Evolutionary conservation across 1,140 invertebrate species (phyloP), one percentile per base, ranked within the genome.

Genomic region (Amyelois transitella): DNA sequence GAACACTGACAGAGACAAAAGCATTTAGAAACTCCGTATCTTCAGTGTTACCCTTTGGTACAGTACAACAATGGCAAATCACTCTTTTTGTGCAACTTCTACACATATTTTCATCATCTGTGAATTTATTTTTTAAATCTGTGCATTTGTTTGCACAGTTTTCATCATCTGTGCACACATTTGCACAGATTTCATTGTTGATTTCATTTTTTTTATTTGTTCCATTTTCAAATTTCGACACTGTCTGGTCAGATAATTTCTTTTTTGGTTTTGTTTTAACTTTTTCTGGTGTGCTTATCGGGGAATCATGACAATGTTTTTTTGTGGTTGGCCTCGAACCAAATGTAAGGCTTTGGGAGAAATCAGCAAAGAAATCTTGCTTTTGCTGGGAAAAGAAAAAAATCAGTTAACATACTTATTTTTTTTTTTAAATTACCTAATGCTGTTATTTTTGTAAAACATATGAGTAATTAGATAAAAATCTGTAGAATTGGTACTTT

Each of bases 1-100:
- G 78, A 44, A 86, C 75, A 66, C 68, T 75, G 24, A 85, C 61
- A 44, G 72, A 71, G 7, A 85, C 76, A 72, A 86, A 86, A 5
- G 83, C 83, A 56, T 82, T 73, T 22, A 86, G 56, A 69, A 85
- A 87, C 14, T 84, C 78, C 0, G 64, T 19, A 53, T 77, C 61
- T 53, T 72, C 47, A 43, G 18, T 38, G 51, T 53, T 32, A 50
- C 51, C 64, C 51, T 51, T 59, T 44, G 56, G 55, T 14, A 62
- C 32, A 28, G 60, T 44, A 59, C 72, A 78, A 58, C 76, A 77
- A 18, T 72, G 62, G 58, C 74, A 81, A 1, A 55, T 14, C 5
- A 56, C 48, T 18, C 32, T 56, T 18, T 25, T 55, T 18, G 22
- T 19, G 17, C 53, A 48, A 14, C 20, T 21, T 20, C 12, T 48